Evolutionary conservation across 2,888 invertebrate species (phyloP), one percentile per base, ranked within the genome.

Genomic region (Drosophila peninsularis): DNA sequence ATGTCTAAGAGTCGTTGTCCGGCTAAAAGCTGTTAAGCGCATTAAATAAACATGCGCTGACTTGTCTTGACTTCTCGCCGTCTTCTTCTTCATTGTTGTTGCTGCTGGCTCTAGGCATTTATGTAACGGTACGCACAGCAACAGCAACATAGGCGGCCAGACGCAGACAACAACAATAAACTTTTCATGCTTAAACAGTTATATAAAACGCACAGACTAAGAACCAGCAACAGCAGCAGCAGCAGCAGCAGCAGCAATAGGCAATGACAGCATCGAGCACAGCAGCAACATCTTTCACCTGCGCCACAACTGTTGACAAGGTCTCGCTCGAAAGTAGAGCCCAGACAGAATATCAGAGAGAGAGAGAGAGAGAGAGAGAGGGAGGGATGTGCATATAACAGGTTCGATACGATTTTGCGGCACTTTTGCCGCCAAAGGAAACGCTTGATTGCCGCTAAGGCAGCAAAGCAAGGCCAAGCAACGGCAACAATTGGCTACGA

Each of bases 401-500:
- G 83, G 83, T 86, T 86, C 86, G 73, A 86, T 80, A 74, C 71
- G 79, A 80, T 81, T 80, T 81, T 82, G 83, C 83, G 86, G 86
- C 83, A 80, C 70, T 80, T 82, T 80, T 71, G 80, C 75, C 72
- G 75, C 66, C 75, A 74, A 86, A 86, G 86, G 81, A 86, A 83
- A 80, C 72, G 82, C 82, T 82, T 82, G 80, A 85, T 80, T 83
- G 86, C 82, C 72, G 82, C 80, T 83, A 66, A 73, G 54, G 60
- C 69, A 62, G 60, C 69, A 65, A 80, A 81, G 84, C 84, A 85
- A 85, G 84, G 84, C 84, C 84, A 85, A 83, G 64, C 80, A 84
- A 87, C 87, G 61, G 37, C 56, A 67, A 11, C 62, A 58, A 57
- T 50, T 30, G 39, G 53, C 49, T 19, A 57, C 86, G 86, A 82